These are phyloP conservation scores for Alitta virens DNA, from an alignment of 2,888 invertebrate species.

Conservation along the genomic window DNA sequence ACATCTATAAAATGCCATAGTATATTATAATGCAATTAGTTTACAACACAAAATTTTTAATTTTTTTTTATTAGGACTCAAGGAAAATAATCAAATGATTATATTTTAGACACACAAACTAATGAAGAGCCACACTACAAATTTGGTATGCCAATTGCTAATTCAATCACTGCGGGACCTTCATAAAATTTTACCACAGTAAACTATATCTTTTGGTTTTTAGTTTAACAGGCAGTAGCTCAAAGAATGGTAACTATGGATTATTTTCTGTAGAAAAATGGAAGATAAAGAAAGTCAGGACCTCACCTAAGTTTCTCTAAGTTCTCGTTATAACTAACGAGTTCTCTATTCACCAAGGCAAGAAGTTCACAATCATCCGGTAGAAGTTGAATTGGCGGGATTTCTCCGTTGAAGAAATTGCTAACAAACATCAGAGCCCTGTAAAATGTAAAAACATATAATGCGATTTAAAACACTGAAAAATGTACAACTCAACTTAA, in stretches of 20 bases:
- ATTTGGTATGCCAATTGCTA: too few species aligned
- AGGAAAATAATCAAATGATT: background rate
- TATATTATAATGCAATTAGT: too few species aligned
- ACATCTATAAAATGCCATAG: too few species aligned
- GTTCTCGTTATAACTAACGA: constrained; percentile 46
- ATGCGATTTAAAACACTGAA: background rate
- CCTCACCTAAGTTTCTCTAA: constrained; percentile 51
- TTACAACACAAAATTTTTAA: background rate
- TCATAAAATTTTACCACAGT: too few species aligned
- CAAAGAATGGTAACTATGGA: too few species aligned
- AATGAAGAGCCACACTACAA: too few species aligned
- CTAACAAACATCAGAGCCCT: constrained; percentile 85
- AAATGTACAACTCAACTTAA: background rate
- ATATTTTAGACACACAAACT: too few species aligned
- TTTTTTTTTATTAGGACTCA: background rate
- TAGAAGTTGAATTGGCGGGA: constrained; percentile 66
- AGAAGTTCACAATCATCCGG: constrained; percentile 71
- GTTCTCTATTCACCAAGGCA: constrained; percentile 62
- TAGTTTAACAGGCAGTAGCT: too few species aligned
- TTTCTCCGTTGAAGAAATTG: constrained; percentile 73
- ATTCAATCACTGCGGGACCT: too few species aligned
- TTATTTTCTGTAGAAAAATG: too few species aligned
- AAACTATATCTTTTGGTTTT: too few species aligned
- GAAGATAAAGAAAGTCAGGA: too few species aligned
- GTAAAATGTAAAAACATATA: constrained; percentile 17